phyloP scores from a whole-genome alignment of 2,113 vertebrate species.

The Ciconia boyciana region DNA sequence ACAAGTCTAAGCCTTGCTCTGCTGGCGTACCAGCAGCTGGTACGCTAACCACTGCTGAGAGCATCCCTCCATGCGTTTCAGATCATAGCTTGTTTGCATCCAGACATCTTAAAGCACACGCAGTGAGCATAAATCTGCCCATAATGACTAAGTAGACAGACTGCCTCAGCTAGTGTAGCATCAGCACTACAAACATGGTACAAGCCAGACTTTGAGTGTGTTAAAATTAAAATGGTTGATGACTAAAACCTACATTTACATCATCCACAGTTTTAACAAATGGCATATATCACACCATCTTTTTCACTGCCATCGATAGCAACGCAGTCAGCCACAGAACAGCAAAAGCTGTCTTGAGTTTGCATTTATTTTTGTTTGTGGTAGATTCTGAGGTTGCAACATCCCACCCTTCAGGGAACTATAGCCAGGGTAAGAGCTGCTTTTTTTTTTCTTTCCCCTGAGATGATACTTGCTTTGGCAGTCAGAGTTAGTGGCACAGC shows the following conservation, averaged over 20 bases:
- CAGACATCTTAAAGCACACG: not conserved
- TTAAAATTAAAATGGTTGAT: not conserved
- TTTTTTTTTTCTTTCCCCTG: not conserved
- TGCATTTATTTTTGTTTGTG: not conserved
- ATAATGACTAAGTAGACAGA: not conserved
- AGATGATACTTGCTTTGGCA: not conserved
- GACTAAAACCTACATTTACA: not conserved
- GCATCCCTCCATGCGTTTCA: not conserved
- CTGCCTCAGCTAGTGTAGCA: not conserved
- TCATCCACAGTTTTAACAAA: not conserved
- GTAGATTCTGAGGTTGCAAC: not conserved
- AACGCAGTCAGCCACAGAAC: not conserved
- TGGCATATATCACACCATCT: rapidly evolving
- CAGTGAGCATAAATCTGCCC: not conserved
- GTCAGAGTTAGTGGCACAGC: not conserved
- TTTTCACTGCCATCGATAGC: not conserved
- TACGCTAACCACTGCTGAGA: not conserved
- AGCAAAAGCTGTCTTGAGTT: not conserved
- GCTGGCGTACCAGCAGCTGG: not conserved
- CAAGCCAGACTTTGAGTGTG: not conserved
- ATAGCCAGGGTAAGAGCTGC: not conserved
- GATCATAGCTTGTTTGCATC: not conserved
- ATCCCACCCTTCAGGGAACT: not conserved
- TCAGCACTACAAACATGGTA: not conserved
- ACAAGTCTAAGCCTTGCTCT: not conserved